Conservation (phyloP, 2,797 vertebrate species). For the Chiroxiphia lanceolata region DNA sequence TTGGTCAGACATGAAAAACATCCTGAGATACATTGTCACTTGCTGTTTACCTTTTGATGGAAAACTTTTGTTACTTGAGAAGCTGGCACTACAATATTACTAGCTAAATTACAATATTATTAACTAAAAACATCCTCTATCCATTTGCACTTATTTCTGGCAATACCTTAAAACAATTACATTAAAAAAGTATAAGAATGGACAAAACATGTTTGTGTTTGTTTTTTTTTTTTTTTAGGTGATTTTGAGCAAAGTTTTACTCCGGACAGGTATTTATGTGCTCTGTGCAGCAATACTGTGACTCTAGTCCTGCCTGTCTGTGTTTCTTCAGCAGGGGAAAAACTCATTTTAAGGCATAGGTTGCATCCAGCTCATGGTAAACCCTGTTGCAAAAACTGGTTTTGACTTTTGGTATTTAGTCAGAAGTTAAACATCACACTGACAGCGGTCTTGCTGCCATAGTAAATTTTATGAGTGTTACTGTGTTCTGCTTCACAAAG, state of each 20-base stretch:
- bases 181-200: neutral
- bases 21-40: neutral
- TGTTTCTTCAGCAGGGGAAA: neutral
- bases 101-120: neutral
- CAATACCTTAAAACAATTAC: neutral
- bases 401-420: neutral
- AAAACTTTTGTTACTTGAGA: neutral
- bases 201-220: rapidly evolving
- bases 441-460: neutral
- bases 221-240: neutral
- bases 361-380: neutral
- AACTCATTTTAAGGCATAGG: neutral
- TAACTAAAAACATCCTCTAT: neutral
- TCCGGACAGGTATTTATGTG: neutral
- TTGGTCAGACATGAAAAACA: neutral
- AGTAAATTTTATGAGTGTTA: neutral
- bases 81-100: neutral
- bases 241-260: neutral
- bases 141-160: neutral
- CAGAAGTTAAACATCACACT: neutral
- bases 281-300: neutral
- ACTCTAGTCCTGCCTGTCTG: neutral
- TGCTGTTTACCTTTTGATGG: neutral
- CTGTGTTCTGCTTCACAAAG: neutral
- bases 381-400: neutral